Evolutionary conservation across 2,113 vertebrate genomes (phyloP).

Genomic region (Dendrocopos noguchii): DNA sequence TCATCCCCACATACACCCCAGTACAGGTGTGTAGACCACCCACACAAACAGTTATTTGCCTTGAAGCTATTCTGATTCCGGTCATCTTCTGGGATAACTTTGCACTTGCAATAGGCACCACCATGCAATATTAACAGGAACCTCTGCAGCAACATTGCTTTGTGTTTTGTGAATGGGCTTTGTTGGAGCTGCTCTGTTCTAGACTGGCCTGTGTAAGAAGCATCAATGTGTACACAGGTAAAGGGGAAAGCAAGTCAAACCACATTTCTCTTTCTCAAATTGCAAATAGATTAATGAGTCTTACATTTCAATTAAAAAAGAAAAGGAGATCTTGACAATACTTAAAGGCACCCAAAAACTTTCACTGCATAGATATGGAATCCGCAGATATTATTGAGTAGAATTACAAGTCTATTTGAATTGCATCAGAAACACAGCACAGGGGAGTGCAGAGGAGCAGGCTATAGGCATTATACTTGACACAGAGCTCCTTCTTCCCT

Average conservation of each 20-base stretch:
- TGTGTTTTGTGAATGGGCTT: neutral
- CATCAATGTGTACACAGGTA: accelerated
- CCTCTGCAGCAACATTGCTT: neutral
- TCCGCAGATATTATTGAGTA: neutral
- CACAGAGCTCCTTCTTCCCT: neutral
- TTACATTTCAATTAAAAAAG: neutral
- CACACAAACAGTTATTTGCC: neutral
- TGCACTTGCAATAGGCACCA: neutral
- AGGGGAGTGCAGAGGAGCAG: neutral
- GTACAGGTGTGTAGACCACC: neutral
- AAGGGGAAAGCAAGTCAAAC: neutral
- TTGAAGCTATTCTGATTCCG: neutral
- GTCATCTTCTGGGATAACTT: neutral
- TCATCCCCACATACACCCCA: neutral
- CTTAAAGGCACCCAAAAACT: neutral
- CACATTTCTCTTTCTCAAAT: neutral
- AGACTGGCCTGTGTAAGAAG: neutral
- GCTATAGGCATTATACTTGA: neutral
- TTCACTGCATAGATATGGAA: neutral
- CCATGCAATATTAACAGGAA: neutral
- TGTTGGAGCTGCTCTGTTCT: neutral
- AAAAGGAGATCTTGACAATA: neutral
- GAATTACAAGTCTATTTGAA: neutral
- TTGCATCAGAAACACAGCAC: neutral
- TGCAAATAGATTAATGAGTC: neutral